Evolutionary conservation across 1,140 invertebrate species (phyloP), one percentile per base, ranked within the genome.

Genomic region (Planococcus citri): DNA sequence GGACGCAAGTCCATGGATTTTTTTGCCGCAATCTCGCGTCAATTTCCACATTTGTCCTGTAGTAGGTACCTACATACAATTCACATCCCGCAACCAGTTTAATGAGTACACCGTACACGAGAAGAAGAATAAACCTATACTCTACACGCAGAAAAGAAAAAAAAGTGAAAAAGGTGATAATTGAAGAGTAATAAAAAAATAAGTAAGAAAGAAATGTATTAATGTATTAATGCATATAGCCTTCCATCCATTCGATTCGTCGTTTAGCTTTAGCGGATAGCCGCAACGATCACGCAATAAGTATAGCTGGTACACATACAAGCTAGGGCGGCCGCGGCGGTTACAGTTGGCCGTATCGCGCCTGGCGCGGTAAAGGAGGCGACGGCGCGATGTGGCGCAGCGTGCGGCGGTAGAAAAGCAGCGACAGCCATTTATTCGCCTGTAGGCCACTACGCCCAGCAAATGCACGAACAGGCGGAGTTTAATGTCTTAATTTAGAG

Each of bases 401-500:
- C 57, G 21, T 14, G 33, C 41, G 41, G 41, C 41, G 41, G 41
- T 51, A 64, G 10, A 64, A 22, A 24, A 22, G 3, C 20, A 64
- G 22, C 60, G 25, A 27, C 60, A 64, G 60, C 60, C 60, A 64
- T 64, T 64, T 64, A 27, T 64, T 17, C 60, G 60, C 17, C 60
- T 10, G 6, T 64, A 24, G 60, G 60, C 60, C 60, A 25, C 22
- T 64, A 64, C 60, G 60, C 60, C 60, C 60, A 64, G 17, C 60
- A 9, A 24, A 51, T 20, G n/a, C 41, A 64, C 60, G 10, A 64
- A 27, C 60, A 25, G 60, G 60, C 60, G 60, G 60, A 64, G 60
- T 64, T 64, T 64, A 64, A 64, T 64, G 60, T 64, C 60, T 64
- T 64, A 64, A 64, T 64, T 64, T 64, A n/a, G n/a, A n/a, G n/a